Evolutionary conservation across 2,888 invertebrate species (phyloP), one percentile per base, ranked within the genome.

Genomic region (Drosophila nr. perissopoda): DNA sequence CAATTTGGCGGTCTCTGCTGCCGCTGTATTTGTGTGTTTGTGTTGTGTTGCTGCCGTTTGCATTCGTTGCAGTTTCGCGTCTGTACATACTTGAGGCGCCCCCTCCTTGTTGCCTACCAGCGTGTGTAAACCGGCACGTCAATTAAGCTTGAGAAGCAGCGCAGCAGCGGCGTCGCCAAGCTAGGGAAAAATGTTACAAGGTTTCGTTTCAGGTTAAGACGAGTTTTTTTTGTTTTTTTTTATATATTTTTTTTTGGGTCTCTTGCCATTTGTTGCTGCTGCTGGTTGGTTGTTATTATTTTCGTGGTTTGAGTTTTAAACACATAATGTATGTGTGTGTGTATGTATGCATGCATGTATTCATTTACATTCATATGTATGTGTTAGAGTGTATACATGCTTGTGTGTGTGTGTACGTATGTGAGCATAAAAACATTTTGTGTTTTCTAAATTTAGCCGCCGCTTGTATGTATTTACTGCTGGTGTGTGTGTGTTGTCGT

Each of bases 171-270:
- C 80, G 80, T 79, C 80, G 83, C 74, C 80, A 80, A 83, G 80
- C 81, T 84, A 78, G 78, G 87, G 78, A 87, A 90, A 89, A 90
- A 91, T 90, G 90, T 90, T 90, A 90, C 90, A 90, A 90, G 90
- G 90, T 90, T 90, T 90, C 84, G 80, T 90, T 90, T 91, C 91
- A 90, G 91, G 91, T 90, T 90, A 87, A 91, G 83, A 87, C 85
- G 80, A 81, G 81, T 90, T 85, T 85, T 83, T 53, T 60, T 56
- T 66, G 63, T 48, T 58, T 59, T 57, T 62, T 66, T 54, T 31
- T 31, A 7, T 21, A 21, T 25, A 45, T 45, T 69, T 64, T 78
- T 71, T 84, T 88, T 88, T 81, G 70, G 82, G 74, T 82, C 75
- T 76, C 70, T 75, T 77, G 80, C 76, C 65, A 71, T 81, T 83